Conservation (phyloP, 1,140 invertebrate genomes). For the Berghia stephanieae region DNA sequence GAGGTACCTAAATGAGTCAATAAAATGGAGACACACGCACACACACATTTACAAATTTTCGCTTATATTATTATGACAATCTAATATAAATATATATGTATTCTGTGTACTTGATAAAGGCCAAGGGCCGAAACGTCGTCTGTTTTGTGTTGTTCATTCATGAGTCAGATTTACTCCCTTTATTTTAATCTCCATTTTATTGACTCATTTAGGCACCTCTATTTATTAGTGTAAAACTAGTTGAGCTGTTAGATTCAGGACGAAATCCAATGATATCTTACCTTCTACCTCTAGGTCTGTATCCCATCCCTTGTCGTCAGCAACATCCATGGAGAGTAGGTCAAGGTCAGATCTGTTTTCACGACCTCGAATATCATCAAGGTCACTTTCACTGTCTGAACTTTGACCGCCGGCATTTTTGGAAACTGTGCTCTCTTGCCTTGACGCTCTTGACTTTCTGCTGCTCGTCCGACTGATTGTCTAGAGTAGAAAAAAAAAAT, state of each 20-base stretch:
- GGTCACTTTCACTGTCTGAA: constrained; percentile 53
- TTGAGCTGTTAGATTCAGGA: neutral
- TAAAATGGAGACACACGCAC: too few species aligned
- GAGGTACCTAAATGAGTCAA: too few species aligned
- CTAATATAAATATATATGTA: too few species aligned
- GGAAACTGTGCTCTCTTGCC: constrained; percentile 40
- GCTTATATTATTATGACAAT: too few species aligned
- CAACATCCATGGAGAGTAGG: neutral
- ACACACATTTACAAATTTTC: too few species aligned
- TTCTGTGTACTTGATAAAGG: too few species aligned
- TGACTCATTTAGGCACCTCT: too few species aligned
- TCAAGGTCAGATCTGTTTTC: constrained; percentile 54
- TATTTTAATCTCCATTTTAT: too few species aligned
- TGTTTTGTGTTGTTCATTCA: too few species aligned
- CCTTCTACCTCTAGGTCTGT: constrained; percentile 14
- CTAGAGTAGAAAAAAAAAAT: constrained; percentile 37
- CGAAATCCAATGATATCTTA: neutral
- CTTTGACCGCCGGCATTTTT: constrained; percentile 39
- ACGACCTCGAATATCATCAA: constrained; percentile 35
- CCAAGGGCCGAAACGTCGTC: too few species aligned
- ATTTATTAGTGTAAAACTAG: neutral
- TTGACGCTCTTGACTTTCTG: constrained; percentile 46
- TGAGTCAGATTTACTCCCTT: too few species aligned
- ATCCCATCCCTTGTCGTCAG: neutral
- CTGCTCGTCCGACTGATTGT: constrained; percentile 57